Conservation (phyloP, 1,140 invertebrate genomes). For the Elysia chlorotica region DNA sequence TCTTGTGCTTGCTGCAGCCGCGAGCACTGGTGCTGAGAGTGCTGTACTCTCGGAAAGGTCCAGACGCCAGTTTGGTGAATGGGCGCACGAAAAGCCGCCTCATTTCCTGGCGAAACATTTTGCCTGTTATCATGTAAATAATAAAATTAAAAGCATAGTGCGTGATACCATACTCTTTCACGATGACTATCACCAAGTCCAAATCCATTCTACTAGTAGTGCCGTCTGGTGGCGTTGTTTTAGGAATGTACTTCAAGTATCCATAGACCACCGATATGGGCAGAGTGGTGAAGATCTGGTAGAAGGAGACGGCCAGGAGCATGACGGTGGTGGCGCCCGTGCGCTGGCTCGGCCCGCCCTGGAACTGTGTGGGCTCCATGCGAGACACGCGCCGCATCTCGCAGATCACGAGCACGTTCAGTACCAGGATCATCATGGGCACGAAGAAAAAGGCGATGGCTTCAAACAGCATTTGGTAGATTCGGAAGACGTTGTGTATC, state of each 20-base stretch:
- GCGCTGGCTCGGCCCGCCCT: constrained; percentile 39
- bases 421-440: constrained; percentile 48
- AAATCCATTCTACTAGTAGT: constrained; percentile 40
- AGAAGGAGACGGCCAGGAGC: constrained; percentile 59
- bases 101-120: constrained; percentile 55
- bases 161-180: constrained; percentile 57
- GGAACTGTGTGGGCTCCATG: constrained; percentile 37
- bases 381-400: constrained; percentile 49
- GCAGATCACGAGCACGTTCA: constrained; percentile 58
- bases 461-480: constrained; percentile 53
- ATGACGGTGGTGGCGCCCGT: constrained; percentile 56
- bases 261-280: constrained; percentile 52
- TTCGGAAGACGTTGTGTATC: constrained; percentile 35
- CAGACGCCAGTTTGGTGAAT: constrained; percentile 30
- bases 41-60: constrained; percentile 36
- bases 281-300: constrained; percentile 57
- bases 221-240: constrained; percentile 28
- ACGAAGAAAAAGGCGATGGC: constrained; percentile 51
- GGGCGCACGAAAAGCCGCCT: constrained; percentile 34
- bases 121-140: constrained; percentile 58
- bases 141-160: constrained; percentile 61
- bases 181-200: constrained; percentile 39
- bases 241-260: constrained; percentile 10
- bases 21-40: constrained; percentile 33
- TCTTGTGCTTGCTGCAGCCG: constrained; percentile 6